Evolutionary conservation across 2,888 invertebrate species (phyloP), one percentile per base, ranked within the genome.

Genomic region (Ochlodes sylvanus): DNA sequence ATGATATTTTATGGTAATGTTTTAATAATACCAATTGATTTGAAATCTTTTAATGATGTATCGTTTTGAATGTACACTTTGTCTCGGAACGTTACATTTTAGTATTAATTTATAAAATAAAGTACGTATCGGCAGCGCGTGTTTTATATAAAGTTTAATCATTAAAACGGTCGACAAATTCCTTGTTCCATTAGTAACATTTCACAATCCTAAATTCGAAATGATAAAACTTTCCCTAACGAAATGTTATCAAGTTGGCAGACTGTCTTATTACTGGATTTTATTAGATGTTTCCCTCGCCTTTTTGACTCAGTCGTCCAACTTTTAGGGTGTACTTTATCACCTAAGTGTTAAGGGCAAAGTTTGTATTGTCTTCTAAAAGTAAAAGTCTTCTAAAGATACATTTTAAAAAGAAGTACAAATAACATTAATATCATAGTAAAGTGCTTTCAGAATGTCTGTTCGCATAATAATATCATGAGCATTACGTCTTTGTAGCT

Each of bases 161-260:
- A 61, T 61, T 61, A 61, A 21, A 44, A 44, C 27, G 34, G 17
- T 10, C 61, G 61, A 47, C 47, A 17, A 50, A 47, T 61, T 61
- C 47, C 34, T 61, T 50, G 32, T 61, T 61, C 32, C 61, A 50
- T 61, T 34, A 50, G 21, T 60, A 12, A 44, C 9, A 60, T 27
- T 27, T 44, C 1, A 15, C 61, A 63, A 14, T 54, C 38, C 52
- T 38, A 54, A 63, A 63, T 63, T 44, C 19, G 12, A 44, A 32
- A 56, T 56, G 63, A 56, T 38, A 55, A 55, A 63, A 55, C 55
- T 55, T 63, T 14, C 32, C 32, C 7, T 27, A 63, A 63, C 55
- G 55, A 56, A 55, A 80, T 77, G 73, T 73, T 73, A 78, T 78
- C 71, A 77, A 76, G 72, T 76, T 71, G 63, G 69, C 63, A 70